These are phyloP conservation scores for Ploceus nigricollis DNA, from an alignment of 2,113 vertebrate genomes.

Conservation along the genomic window DNA sequence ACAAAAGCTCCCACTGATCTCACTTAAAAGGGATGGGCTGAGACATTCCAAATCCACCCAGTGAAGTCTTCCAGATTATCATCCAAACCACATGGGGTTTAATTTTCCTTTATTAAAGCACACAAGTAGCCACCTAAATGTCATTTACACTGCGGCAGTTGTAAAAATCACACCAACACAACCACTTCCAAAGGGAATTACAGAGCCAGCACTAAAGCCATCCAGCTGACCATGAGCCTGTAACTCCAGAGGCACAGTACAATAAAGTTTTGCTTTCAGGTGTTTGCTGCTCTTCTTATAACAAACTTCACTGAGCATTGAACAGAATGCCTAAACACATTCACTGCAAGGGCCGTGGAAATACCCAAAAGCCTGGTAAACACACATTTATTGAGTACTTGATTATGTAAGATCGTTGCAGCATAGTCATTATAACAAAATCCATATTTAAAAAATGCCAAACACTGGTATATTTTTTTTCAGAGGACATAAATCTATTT, in stretches of 20 bases:
- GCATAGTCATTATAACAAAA: slow-evolving; percentile 38
- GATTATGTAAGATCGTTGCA: not conserved
- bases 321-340: slow-evolving; percentile 8
- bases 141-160: not conserved
- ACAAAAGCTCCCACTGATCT: not conserved
- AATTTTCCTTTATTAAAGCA: slow-evolving; percentile 64
- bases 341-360: not conserved
- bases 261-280: slow-evolving; percentile 48
- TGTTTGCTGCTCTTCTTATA: not conserved
- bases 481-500: not conserved
- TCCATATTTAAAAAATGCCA: not conserved
- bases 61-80: not conserved
- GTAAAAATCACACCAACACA: slow-evolving; percentile 22
- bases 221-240: not conserved
- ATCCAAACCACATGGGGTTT: not conserved
- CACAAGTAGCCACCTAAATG: slow-evolving; percentile 48
- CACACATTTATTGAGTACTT: slow-evolving; percentile 16
- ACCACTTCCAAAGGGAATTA: not conserved
- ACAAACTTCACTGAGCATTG: slow-evolving; percentile 1
- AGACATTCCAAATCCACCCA: not conserved
- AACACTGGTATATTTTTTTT: not conserved
- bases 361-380: slow-evolving; percentile 44
- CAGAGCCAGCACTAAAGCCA: slow-evolving; percentile 1
- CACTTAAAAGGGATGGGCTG: not conserved
- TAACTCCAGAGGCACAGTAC: slow-evolving; percentile 47